Evolutionary conservation across 2,113 vertebrate species (phyloP).

Genomic region (Oenanthe oenanthe): DNA sequence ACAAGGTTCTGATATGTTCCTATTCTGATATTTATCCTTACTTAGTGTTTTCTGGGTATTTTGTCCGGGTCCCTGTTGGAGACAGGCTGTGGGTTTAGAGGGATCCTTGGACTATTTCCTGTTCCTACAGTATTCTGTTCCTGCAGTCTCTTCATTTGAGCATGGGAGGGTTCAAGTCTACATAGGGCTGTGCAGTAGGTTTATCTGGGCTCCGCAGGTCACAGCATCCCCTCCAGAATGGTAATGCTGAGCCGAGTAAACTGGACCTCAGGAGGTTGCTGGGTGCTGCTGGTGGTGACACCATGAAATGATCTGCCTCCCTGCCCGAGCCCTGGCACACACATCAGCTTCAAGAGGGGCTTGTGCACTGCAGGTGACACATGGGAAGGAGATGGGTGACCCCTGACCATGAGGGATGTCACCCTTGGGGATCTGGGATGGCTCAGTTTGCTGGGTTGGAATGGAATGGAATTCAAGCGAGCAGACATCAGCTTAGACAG

Average conservation of each 20-base stretch:
- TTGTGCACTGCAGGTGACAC: neutral
- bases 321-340: neutral
- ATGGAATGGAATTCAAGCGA: neutral
- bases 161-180: neutral
- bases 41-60: neutral
- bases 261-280: rapidly evolving
- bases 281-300: neutral
- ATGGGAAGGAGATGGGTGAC: neutral
- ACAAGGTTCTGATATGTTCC: neutral
- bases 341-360: neutral
- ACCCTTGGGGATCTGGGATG: neutral
- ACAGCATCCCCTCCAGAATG: rapidly evolving
- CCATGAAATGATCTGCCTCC: neutral
- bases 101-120: neutral
- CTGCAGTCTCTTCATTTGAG: neutral
- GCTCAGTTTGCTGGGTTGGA: neutral
- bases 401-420: rapidly evolving
- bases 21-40: neutral
- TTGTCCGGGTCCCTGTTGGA: neutral
- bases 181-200: rapidly evolving
- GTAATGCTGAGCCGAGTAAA: rapidly evolving
- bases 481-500: neutral
- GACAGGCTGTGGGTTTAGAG: neutral
- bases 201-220: neutral
- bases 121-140: neutral